These are phyloP conservation scores for Luperina nickerlii DNA, from an alignment of 2,888 invertebrate genomes.

Conservation along the genomic window DNA sequence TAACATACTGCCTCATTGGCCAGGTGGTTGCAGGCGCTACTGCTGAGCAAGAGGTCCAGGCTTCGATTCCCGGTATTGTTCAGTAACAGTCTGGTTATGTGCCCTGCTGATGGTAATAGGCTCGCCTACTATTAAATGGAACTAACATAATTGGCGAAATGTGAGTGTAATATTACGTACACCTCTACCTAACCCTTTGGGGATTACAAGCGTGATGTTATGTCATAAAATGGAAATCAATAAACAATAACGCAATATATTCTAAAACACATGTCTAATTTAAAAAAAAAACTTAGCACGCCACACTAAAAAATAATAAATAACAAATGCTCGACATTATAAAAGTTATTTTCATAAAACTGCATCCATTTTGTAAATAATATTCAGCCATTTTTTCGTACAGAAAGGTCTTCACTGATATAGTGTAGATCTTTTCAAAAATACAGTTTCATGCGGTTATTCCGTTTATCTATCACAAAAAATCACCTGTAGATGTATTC, in stretches of 20 bases:
- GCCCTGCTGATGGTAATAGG: background rate
- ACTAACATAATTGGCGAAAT: background rate
- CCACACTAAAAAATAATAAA: background rate
- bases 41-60: background rate
- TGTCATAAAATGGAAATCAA: background rate
- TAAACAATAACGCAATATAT: conserved; percentile 23
- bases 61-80: no score
- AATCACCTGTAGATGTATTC: background rate
- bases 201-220: background rate
- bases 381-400: conserved; percentile 9
- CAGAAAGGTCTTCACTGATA: background rate
- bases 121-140: background rate
- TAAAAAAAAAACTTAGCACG: conserved; percentile 25
- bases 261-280: conserved; percentile 17
- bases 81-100: no score
- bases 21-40: background rate
- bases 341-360: background rate
- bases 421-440: background rate
- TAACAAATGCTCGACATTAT: conserved; percentile 4
- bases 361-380: background rate
- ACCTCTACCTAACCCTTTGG: background rate
- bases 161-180: background rate
- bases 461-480: background rate
- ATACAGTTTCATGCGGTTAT: background rate
- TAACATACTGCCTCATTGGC: background rate